Percentiles rank a stretch among this genome's conserved stretches.
phyloP scores from a whole-genome alignment of 2,113 vertebrate species.

The Scopus umbretta region DNA sequence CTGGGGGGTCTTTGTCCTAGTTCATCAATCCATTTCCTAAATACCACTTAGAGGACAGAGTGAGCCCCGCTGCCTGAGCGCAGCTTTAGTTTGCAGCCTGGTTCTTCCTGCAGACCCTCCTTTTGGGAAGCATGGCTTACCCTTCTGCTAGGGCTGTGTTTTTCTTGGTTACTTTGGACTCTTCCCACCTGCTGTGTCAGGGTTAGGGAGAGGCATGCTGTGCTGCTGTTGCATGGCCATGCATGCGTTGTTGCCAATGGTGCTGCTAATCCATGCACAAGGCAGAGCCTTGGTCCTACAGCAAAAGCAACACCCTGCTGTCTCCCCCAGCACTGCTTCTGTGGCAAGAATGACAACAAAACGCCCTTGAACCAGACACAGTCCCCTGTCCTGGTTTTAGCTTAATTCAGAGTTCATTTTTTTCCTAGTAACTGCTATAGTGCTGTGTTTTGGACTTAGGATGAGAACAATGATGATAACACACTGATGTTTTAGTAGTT shows the following conservation, averaged over 20 bases:
- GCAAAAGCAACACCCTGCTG: not conserved
- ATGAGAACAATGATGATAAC: no score
- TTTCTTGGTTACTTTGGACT: not conserved
- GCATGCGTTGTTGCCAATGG: not conserved
- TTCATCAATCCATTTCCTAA: not conserved
- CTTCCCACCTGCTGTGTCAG: fast-evolving
- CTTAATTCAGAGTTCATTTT: no score
- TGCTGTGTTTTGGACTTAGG: no score
- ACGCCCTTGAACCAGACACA: not conserved
- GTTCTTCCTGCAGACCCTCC: not conserved
- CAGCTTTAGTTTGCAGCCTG: not conserved
- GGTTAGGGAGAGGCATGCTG: fast-evolving
- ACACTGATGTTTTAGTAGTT: no score
- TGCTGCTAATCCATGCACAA: not conserved
- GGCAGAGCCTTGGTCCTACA: not conserved
- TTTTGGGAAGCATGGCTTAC: not conserved
- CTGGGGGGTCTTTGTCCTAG: not conserved
- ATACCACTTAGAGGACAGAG: not conserved
- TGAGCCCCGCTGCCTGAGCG: fast-evolving
- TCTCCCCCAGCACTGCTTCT: not conserved
- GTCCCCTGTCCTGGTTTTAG: no score
- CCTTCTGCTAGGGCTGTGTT: not conserved
- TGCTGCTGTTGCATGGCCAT: fast-evolving
- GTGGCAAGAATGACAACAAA: not conserved
- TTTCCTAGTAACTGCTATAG: no score